A percentile compares a stretch with the other conserved stretches of the same genome.
These are phyloP conservation scores for Drosophila willistoni DNA, from an alignment of 1,140 invertebrate genomes.

Conservation along the genomic window DNA sequence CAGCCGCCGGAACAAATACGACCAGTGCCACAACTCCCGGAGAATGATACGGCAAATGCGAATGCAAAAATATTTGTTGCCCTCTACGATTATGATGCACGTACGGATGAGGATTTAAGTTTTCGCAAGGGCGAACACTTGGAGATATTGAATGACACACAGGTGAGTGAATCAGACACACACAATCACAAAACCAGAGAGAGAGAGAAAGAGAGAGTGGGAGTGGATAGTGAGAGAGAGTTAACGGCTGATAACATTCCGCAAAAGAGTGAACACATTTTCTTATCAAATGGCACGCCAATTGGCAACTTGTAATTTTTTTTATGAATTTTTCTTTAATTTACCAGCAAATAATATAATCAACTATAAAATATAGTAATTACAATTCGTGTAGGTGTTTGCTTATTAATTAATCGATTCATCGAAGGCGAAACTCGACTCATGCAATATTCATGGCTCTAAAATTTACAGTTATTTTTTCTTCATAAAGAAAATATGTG, in stretches of 20 bases:
- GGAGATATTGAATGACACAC: conserved; percentile 98
- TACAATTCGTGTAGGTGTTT: conserved; percentile 25
- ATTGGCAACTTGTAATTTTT: conserved; percentile 1
- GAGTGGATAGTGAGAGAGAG: background rate
- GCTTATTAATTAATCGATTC: conserved; percentile 60
- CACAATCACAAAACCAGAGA: conserved; percentile 2
- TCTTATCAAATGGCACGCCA: conserved; percentile 11
- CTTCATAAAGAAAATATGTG: background rate
- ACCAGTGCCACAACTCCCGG: conserved; percentile 84
- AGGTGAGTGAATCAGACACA: conserved; percentile 83
- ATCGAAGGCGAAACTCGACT: conserved; percentile 43
- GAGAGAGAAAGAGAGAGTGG: conserved; percentile 4
- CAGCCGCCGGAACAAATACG: conserved; percentile 80
- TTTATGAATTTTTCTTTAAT: conserved; percentile 7
- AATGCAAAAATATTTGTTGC: conserved; percentile 97
- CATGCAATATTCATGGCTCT: conserved; percentile 29
- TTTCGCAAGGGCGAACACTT: conserved; percentile 99
- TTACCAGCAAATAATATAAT: conserved; percentile 32
- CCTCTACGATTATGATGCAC: conserved; percentile 99
- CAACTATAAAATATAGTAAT: conserved; percentile 8
- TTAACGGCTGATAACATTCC: conserved; percentile 34
- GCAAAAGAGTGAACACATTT: background rate
- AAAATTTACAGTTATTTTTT: background rate
- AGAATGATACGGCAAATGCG: conserved; percentile 86
- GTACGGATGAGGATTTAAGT: conserved; percentile 99